Base-by-base conservation (phyloP, 2,113 vertebrate genomes). In the Thamnophis sirtalis region DNA sequence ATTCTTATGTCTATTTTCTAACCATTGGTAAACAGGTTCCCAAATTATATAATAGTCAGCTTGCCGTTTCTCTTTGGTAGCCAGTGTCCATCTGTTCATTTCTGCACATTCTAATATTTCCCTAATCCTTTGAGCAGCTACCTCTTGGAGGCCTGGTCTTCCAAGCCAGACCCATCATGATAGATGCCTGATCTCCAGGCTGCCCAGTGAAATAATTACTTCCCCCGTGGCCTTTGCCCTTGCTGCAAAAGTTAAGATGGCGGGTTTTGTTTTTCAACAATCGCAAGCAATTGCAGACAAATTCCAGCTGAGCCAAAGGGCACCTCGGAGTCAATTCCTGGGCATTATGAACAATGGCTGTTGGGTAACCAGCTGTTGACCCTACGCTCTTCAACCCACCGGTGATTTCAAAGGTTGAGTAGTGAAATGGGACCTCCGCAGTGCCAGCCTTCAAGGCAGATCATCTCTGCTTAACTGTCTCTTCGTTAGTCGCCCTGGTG, bases 141-240 rank as follows among this genome's bases (percentile, higher is more conserved):
- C 92, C 92, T 93, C 73, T 96, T 95, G 91, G 90, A 96, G 95
- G 93, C 73, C 24, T 26, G 95, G 89, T 92, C 91, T 95, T 54
- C 93, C 85, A 93, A 93, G 91, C 96, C 93, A 90, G 4, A 90
- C 91, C 91, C 90, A 5, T 91, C 92, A 85, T 2, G 73, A 91
- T 15, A 87, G 90, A 93, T 58, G 92, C n/a, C 93, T 84, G 84
- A 73, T 94, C 88, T 1, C 92, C 84, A 56, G 84, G 92, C 63
- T 92, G 93, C 95, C 38, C 93, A 73, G 11, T 84, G 43, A 96
- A 94, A 89, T 93, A 89, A 93, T 51, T 90, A 90, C 56, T n/a
- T 86, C 63, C 89, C 89, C 90, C 92, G 92, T 87, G 93, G 90
- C 94, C 91, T 93, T 95, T 87, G 43, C 53, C 48, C 38, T 87